A percentile compares a stretch with the other conserved stretches of the same genome.
phyloP scores from a whole-genome alignment of 2,797 vertebrate genomes.

The Sus cebifrons region DNA sequence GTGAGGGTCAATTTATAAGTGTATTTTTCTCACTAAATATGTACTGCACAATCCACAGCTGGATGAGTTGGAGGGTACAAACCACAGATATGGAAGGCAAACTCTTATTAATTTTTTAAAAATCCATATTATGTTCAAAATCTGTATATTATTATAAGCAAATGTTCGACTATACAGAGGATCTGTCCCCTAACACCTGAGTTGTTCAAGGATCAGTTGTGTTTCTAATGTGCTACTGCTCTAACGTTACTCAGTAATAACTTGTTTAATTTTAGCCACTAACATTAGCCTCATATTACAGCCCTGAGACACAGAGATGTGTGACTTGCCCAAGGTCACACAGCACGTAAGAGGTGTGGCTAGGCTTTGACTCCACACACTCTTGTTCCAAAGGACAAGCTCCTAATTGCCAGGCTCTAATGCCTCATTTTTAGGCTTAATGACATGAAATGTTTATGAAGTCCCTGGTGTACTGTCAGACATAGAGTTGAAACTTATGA shows the following conservation, averaged over 20 bases:
- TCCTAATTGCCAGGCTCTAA: background rate
- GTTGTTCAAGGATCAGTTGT: too few relatives aligned
- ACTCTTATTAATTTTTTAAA: too few relatives aligned
- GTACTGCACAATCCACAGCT: too few relatives aligned
- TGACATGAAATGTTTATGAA: constrained; percentile 5
- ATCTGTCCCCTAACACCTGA: too few relatives aligned
- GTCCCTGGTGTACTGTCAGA: background rate
- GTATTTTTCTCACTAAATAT: too few relatives aligned
- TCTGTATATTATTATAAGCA: too few relatives aligned
- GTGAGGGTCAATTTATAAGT: too few relatives aligned
- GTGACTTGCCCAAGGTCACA: background rate
- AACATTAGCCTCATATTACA: background rate
- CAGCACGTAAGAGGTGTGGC: background rate
- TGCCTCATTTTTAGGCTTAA: background rate
- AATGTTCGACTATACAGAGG: too few relatives aligned
- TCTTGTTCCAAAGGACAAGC: background rate
- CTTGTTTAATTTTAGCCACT: background rate
- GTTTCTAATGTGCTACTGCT: background rate
- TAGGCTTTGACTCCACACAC: background rate
- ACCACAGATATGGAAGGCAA: too few relatives aligned
- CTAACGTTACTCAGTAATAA: background rate
- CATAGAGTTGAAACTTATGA: background rate
- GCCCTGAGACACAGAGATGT: background rate
- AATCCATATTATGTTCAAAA: too few relatives aligned
- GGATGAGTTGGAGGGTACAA: too few relatives aligned